Percentiles rank a stretch among this genome's conserved stretches.
Conservation (phyloP, 1,140 invertebrate species). For the Hypothenemus hampei region DNA sequence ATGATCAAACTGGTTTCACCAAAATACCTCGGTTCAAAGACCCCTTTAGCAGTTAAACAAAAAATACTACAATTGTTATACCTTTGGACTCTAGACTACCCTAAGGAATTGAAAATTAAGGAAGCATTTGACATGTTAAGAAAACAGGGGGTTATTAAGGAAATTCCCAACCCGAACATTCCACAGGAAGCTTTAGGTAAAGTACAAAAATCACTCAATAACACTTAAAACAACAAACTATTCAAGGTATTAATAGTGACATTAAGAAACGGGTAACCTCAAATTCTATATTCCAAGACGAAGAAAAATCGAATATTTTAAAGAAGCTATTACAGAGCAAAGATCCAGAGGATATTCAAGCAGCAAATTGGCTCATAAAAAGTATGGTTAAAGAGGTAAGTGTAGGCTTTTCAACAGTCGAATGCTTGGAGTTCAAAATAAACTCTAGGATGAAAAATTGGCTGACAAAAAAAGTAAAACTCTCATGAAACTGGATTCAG, state of each 20-base stretch:
- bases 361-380: constrained; percentile 94
- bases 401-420: background rate
- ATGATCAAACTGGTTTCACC: constrained; percentile 95
- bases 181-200: constrained; percentile 27
- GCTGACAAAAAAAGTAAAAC: constrained; percentile 72
- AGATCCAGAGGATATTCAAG: constrained; percentile 91
- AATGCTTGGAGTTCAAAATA: no score
- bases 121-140: constrained; percentile 94
- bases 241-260: no score
- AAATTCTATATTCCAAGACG: constrained; percentile 79
- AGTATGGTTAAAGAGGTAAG: constrained; percentile 90
- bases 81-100: constrained; percentile 78
- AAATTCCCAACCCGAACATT: constrained; percentile 41
- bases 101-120: constrained; percentile 76
- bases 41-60: constrained; percentile 74
- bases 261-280: constrained; percentile 43
- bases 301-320: constrained; percentile 79
- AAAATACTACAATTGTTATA: constrained; percentile 79
- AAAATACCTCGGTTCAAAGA: constrained; percentile 86
- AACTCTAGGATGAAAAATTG: constrained; percentile 73
- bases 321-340: constrained; percentile 88
- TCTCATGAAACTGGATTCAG: constrained; percentile 75
- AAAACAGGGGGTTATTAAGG: constrained; percentile 85
- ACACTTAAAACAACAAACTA: no score
- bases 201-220: no score